Conservation (phyloP, 2,888 invertebrate species). For the Myathropa florea region DNA sequence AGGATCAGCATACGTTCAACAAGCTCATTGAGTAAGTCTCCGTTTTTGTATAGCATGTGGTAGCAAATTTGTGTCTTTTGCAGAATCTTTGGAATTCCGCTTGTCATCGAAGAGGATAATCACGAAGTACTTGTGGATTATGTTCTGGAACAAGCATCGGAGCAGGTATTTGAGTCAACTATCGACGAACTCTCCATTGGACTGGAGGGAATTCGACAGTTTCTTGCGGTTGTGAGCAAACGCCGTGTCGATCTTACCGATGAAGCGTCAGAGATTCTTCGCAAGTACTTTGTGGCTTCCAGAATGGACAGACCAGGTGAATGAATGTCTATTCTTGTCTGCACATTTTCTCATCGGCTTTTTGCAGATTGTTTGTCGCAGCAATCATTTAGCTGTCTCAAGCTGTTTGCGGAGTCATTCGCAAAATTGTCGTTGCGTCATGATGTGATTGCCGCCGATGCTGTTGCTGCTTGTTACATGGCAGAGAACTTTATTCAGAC, state of each 20-base stretch:
- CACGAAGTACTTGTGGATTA: slow-evolving; percentile 75
- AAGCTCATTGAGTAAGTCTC: slow-evolving; percentile 78
- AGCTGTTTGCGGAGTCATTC: slow-evolving; percentile 79
- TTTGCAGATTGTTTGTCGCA: slow-evolving; percentile 76
- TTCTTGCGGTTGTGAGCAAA: slow-evolving; percentile 74
- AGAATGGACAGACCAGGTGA: slow-evolving; percentile 79
- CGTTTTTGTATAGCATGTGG: not conserved
- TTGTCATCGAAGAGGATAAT: slow-evolving; percentile 75
- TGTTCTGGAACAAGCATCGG: slow-evolving; percentile 74
- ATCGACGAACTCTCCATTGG: slow-evolving; percentile 75
- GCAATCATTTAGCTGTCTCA: slow-evolving; percentile 76
- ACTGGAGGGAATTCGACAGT: slow-evolving; percentile 75
- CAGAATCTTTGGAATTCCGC: slow-evolving; percentile 80
- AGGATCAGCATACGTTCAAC: slow-evolving; percentile 75
- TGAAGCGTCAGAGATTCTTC: slow-evolving; percentile 79
- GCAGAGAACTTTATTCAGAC: slow-evolving; percentile 76
- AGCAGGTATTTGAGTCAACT: slow-evolving; percentile 58
- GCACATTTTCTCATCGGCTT: not conserved
- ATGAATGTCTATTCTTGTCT: not conserved
- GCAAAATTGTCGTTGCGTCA: slow-evolving; percentile 78
- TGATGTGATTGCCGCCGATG: slow-evolving; percentile 77
- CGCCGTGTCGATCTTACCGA: slow-evolving; percentile 73
- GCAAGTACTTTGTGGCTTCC: slow-evolving; percentile 81
- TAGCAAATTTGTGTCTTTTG: not conserved
- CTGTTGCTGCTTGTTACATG: slow-evolving; percentile 76